Percentiles rank a stretch among this genome's conserved stretches.
Conservation (phyloP, 1,140 invertebrate species). For the Eulimnadia texana region DNA sequence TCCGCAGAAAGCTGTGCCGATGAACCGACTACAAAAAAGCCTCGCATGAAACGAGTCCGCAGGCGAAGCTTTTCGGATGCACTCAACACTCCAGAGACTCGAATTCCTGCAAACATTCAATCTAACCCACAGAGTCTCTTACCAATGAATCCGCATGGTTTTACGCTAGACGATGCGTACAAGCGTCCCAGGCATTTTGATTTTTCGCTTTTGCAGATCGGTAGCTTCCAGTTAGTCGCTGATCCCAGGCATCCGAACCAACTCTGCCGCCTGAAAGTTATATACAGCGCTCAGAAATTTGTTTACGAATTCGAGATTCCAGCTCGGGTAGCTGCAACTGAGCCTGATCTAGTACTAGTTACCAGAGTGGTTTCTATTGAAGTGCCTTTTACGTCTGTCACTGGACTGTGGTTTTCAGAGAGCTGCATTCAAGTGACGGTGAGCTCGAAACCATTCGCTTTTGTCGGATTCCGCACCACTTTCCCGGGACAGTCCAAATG, state of each 20-base stretch:
- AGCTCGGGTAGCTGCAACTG: background rate
- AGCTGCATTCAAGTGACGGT: background rate
- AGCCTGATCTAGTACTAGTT: background rate
- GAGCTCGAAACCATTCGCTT: background rate
- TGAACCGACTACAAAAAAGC: background rate
- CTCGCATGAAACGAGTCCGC: background rate
- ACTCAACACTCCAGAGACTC: background rate
- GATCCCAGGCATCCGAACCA: background rate
- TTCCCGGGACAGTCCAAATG: background rate
- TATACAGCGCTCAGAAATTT: background rate
- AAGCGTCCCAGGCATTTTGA: background rate
- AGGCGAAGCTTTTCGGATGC: background rate
- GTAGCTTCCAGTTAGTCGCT: background rate
- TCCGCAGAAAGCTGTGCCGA: background rate
- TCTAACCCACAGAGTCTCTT: too few species aligned
- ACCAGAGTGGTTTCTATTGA: background rate
- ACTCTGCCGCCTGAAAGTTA: background rate
- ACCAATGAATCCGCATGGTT: background rate
- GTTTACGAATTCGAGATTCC: background rate
- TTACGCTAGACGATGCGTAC: background rate
- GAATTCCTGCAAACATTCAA: too few species aligned
- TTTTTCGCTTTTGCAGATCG: background rate
- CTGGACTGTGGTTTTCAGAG: background rate
- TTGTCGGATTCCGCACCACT: background rate
- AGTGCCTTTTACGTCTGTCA: background rate